Evolutionary conservation across 1,140 invertebrate species (phyloP).

Genomic region (Telenomus remus): DNA sequence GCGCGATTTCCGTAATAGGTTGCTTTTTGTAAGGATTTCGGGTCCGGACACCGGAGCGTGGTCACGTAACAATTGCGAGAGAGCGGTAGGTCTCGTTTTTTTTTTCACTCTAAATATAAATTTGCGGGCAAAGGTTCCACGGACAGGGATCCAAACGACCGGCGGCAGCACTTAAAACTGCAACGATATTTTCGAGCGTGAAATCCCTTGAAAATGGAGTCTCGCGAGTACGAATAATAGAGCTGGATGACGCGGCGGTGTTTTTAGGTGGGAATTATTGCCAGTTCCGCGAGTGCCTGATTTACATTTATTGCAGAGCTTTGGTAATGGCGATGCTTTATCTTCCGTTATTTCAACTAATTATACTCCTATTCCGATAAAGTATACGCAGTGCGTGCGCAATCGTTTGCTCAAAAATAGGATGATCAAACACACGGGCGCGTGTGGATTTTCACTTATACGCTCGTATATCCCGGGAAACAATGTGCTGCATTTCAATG

Average conservation of each 20-base stretch:
- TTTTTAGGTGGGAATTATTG: slow-evolving; percentile 73
- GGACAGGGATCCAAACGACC: slow-evolving; percentile 50
- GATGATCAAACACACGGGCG: neutral
- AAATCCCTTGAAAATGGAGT: slow-evolving; percentile 63
- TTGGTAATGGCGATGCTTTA: slow-evolving; percentile 71
- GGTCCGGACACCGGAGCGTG: slow-evolving; percentile 16
- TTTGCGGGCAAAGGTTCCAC: slow-evolving; percentile 39
- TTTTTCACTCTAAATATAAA: slow-evolving; percentile 48
- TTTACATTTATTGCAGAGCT: slow-evolving; percentile 74
- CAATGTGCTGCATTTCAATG: slow-evolving; percentile 21
- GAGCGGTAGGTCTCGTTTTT: slow-evolving; percentile 14
- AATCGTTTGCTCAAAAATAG: slow-evolving; percentile 28
- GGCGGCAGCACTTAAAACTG: slow-evolving; percentile 55
- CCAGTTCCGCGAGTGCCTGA: slow-evolving; percentile 69
- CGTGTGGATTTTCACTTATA: slow-evolving; percentile 13
- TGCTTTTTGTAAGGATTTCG: slow-evolving; percentile 25
- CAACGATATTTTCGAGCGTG: slow-evolving; percentile 59
- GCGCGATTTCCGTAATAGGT: no score
- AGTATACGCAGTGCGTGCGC: slow-evolving; percentile 61
- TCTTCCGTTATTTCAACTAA: slow-evolving; percentile 74
- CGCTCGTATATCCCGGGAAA: neutral
- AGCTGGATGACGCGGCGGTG: slow-evolving; percentile 69
- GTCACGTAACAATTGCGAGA: slow-evolving; percentile 42
- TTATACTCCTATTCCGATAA: slow-evolving; percentile 72
- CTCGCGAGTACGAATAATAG: slow-evolving; percentile 67